A percentile compares a stretch with the other conserved stretches of the same genome.
These are phyloP conservation scores for Erythrocercus mccallii DNA, from an alignment of 2,113 vertebrate species.

Conservation along the genomic window DNA sequence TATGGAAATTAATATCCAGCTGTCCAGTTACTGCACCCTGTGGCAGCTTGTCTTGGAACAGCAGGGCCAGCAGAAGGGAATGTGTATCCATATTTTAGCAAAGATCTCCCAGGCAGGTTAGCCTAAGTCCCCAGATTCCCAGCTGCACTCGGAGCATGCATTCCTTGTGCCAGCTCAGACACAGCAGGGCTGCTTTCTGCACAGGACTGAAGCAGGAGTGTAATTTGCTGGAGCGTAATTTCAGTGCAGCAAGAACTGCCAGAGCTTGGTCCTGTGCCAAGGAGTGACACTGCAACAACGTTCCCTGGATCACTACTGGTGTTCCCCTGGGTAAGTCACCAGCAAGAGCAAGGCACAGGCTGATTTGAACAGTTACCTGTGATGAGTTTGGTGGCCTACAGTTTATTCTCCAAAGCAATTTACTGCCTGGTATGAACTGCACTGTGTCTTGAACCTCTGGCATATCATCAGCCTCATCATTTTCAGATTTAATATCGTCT, in stretches of 20 bases:
- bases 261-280: background rate
- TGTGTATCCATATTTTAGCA: background rate
- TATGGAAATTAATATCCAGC: background rate
- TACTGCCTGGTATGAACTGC: constrained; percentile 90
- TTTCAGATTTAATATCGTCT: constrained; percentile 70
- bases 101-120: background rate
- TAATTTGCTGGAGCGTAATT: background rate
- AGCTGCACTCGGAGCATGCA: background rate
- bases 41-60: background rate
- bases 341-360: background rate
- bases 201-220: background rate
- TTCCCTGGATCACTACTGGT: background rate
- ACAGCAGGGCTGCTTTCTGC: background rate
- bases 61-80: background rate
- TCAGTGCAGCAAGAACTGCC: background rate
- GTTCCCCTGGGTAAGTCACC: background rate
- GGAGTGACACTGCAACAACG: background rate
- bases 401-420: constrained; percentile 93
- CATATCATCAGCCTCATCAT: constrained; percentile 87
- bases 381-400: constrained; percentile 87
- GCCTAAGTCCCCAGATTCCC: background rate
- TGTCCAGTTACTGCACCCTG: background rate
- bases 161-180: background rate
- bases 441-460: constrained; percentile 91
- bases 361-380: constrained; percentile 69